A percentile compares a stretch with the other conserved stretches of the same genome.
phyloP scores from a whole-genome alignment of 1,140 invertebrate species.

The Drosophila trapezifrons region DNA sequence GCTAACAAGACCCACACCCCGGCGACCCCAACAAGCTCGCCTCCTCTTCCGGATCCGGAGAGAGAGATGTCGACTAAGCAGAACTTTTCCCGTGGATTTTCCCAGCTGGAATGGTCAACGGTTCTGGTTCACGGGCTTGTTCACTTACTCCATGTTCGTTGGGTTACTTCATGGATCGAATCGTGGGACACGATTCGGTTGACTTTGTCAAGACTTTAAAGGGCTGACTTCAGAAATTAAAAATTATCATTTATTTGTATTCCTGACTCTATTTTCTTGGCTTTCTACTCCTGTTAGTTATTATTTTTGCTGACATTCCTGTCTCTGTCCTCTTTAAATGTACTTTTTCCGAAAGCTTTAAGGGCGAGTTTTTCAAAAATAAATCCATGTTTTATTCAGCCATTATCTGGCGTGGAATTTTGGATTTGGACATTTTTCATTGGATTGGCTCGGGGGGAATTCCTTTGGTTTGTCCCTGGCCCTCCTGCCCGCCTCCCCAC shows the following conservation, averaged over 20 bases:
- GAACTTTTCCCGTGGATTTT: constrained; percentile 10
- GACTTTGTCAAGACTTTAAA: neutral
- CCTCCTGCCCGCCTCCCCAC: neutral
- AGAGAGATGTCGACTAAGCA: neutral
- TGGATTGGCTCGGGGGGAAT: constrained; percentile 3
- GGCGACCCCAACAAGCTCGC: neutral
- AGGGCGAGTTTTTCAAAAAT: neutral
- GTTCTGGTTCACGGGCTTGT: constrained; percentile 24
- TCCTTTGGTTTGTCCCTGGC: neutral
- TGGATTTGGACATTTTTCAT: constrained; percentile 9
- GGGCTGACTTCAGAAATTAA: neutral
- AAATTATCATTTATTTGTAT: too few species aligned
- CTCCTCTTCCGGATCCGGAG: neutral
- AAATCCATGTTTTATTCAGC: constrained; percentile 15
- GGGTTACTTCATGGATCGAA: constrained; percentile 21
- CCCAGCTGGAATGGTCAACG: constrained; percentile 21
- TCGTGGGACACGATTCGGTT: constrained; percentile 11
- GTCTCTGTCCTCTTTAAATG: too few species aligned
- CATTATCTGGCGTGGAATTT: constrained; percentile 4
- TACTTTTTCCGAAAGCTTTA: neutral
- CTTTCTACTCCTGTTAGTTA: too few species aligned
- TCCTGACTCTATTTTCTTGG: too few species aligned
- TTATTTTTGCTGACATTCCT: too few species aligned
- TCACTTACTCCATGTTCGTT: constrained; percentile 12
- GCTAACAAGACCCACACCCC: constrained; percentile 25